These are phyloP conservation scores for Poecilia gillii DNA, from an alignment of 2,797 vertebrate genomes.

Conservation along the genomic window DNA sequence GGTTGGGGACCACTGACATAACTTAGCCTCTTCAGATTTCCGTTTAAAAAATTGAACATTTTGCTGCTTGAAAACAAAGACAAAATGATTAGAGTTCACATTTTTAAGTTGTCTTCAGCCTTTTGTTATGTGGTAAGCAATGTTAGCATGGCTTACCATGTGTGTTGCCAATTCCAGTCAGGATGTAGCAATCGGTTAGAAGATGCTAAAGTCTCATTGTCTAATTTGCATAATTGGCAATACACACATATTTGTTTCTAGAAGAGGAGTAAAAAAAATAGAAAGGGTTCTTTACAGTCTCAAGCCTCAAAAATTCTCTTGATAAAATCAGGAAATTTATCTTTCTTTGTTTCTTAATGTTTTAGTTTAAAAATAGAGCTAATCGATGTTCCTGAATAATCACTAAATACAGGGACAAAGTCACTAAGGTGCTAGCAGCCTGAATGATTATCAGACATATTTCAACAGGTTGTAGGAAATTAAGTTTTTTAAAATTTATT, in stretches of 20 bases:
- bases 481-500: background rate
- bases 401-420: background rate
- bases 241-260: background rate
- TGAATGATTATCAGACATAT: background rate
- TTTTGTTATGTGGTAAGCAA: background rate
- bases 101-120: background rate
- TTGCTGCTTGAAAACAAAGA: background rate
- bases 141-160: too few relatives aligned
- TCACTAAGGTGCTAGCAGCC: background rate
- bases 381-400: background rate
- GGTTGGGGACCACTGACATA: too few relatives aligned
- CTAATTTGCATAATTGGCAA: background rate
- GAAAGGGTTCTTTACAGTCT: background rate
- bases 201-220: background rate
- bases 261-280: background rate
- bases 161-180: background rate
- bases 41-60: background rate
- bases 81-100: background rate
- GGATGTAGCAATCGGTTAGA: background rate
- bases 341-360: background rate
- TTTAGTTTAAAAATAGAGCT: background rate
- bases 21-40: background rate
- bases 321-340: background rate
- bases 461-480: background rate
- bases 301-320: background rate